Conservation (phyloP, 2,113 vertebrate species). For the Oophaga pumilio region DNA sequence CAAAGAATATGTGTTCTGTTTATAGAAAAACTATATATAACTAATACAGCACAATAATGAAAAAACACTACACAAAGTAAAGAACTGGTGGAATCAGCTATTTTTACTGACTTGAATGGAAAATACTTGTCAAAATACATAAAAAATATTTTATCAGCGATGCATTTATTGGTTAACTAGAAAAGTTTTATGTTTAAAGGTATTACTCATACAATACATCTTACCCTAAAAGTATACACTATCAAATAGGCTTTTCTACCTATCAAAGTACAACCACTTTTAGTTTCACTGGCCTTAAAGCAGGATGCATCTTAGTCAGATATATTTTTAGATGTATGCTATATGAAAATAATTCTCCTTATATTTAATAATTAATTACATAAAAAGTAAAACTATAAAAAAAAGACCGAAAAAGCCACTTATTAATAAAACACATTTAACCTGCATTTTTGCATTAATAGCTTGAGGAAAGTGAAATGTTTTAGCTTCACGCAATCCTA, state of each 20-base stretch:
- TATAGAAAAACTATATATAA: background rate
- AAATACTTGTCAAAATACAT: too few relatives aligned
- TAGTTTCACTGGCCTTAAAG: too few relatives aligned
- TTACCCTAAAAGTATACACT: too few relatives aligned
- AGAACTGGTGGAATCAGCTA: background rate
- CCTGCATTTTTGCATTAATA: background rate
- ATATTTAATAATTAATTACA: background rate
- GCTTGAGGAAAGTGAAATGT: background rate
- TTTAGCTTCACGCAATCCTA: conserved; percentile 42
- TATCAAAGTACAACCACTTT: too few relatives aligned
- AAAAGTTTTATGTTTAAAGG: too few relatives aligned
- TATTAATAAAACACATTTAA: background rate
- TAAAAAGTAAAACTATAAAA: background rate
- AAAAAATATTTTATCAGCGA: too few relatives aligned
- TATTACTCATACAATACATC: too few relatives aligned
- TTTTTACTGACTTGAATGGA: background rate
- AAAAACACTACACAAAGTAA: background rate
- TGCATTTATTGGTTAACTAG: too few relatives aligned
- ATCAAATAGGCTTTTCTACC: too few relatives aligned
- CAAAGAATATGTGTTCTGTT: background rate
- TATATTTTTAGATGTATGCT: too few relatives aligned
- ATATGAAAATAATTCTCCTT: conserved; percentile 6
- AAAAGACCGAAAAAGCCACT: background rate
- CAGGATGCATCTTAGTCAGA: too few relatives aligned
- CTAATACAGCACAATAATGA: background rate